Base-by-base conservation (phyloP, 1,140 invertebrate genomes). In the Aporrectodea caliginosa region DNA sequence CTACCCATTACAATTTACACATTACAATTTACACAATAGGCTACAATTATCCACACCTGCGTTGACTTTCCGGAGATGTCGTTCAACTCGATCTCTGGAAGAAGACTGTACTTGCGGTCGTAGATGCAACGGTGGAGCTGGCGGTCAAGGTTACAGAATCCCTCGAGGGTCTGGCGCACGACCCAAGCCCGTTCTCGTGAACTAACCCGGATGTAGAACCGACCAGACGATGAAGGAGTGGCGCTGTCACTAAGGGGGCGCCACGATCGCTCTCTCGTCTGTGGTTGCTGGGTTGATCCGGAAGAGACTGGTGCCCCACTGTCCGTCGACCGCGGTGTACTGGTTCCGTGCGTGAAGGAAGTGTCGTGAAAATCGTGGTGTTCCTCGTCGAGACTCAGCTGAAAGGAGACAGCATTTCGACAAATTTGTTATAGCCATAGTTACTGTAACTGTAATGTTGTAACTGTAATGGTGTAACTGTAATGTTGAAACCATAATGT, bases 71-170 rank as follows among this genome's bases (percentile, higher is more conserved):
- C 22, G 43, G 43, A 58, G 6, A 78, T 31, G 30, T 84, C 82
- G 68, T 82, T 81, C 22, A 83, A 83, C 6, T 83, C 83, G 72
- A 96, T 88, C 84, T 95, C 93, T 2, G 92, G 91, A 74, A 98
- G 89, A 14, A 92, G 92, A 35, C 94, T 97, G 81, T 97, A 96
- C 86, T 95, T 96, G 75, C 96, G 90, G 88, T 98, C 96, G 88
- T 95, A 98, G 82, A 98, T 95, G 88, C 96, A 98, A 79, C 93
- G 93, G 87, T 98, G 96, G 82, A 98, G 89, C 89, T 97, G 96
- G 82, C 93, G 91, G 86, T 98, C 96, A 31, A 98, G 91, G 89
- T 94, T 93, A 75, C 93, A 90, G 86, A 98, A 94, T 88, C 98
- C 95, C 75, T 94, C 93, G 82, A 92, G 92, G 70, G 93, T 95